Base-by-base conservation (phyloP, 2,797 vertebrate species). In the Crypturellus tataupa region DNA sequence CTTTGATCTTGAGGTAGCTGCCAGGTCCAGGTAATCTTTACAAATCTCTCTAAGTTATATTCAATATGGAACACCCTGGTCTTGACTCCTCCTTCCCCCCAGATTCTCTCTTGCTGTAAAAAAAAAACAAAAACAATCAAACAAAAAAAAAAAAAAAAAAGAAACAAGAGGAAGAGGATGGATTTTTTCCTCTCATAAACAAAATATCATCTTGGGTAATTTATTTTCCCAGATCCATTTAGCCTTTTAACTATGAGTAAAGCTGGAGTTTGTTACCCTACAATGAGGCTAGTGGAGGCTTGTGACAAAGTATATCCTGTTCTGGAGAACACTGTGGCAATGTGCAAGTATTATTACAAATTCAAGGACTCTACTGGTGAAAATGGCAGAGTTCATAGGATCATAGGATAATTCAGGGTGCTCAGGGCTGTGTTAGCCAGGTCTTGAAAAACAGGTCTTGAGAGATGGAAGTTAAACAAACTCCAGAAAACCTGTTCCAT, bases 271-370 rank as follows among this genome's bases (percentile, higher is more conserved):
- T 62, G 25, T 5, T 69, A 11, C 19, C 64, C 58, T 47, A 23
- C 21, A 29, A 17, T 0, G 0, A 46, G 40, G 5, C 6, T 15
- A 12, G 21, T 15, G 7, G 5, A 62, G 21, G 13, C 15, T 29
- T 87, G 29, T 44, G 49, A 8, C 53, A 60, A 75, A n/a, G 21
- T 20, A 21, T n/a, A 16, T 47, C 7, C 24, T n/a, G 12, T 75
- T 91, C 81, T 76, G 60, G 56, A 69, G 49, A 69, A n/a, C 33
- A 20, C 25, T 49, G 4, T 55, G 64, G 40, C 33, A 60, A 40
- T n/a, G n/a, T 17, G 37, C 35, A 51, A 80, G 63, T 69, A 69
- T 3, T 1, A 51, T 56, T 80, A 31, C 8, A 56, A 75, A 78
- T 5, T 53, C 46, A 77, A 80, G 35, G 20, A 59, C 11, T 31